Conservation (phyloP, 2,113 vertebrate species). For the Neotragus pygmaeus region DNA sequence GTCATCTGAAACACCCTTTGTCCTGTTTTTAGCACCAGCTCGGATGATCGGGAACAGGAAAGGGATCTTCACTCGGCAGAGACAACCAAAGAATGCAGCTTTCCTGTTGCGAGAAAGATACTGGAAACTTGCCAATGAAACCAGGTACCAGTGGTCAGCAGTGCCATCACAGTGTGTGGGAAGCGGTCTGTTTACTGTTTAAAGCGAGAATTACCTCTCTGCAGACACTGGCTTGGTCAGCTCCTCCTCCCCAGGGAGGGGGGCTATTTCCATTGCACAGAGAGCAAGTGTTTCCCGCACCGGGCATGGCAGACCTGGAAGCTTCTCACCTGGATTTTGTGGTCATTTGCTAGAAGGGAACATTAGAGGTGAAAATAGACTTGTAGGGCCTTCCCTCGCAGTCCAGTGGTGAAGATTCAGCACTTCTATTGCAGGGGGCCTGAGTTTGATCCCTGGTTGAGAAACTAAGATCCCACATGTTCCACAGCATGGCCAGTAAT, state of each 20-base stretch:
- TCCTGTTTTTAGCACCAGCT: constrained; percentile 75
- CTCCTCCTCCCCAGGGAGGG: background rate
- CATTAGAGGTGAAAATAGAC: background rate
- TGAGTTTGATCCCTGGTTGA: background rate
- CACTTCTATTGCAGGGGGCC: background rate
- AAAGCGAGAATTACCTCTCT: background rate
- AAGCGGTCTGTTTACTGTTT: background rate
- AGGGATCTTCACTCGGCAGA: constrained; percentile 93
- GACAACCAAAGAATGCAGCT: constrained; percentile 92
- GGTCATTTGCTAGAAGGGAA: background rate
- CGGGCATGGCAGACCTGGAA: background rate
- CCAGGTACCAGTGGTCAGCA: constrained; percentile 13
- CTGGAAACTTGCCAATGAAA: constrained; percentile 93
- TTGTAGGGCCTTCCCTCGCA: background rate
- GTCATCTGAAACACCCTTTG: background rate
- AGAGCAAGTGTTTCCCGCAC: background rate
- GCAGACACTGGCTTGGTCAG: rapidly evolving
- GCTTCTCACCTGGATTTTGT: background rate
- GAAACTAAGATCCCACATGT: background rate
- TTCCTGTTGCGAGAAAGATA: constrained; percentile 93
- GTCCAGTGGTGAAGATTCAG: background rate
- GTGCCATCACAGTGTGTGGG: background rate
- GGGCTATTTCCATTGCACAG: background rate
- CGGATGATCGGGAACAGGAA: constrained; percentile 94
- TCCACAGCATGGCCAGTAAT: background rate